Conservation (phyloP, 2,797 vertebrate genomes). For the Spinibarbus caldwelli region DNA sequence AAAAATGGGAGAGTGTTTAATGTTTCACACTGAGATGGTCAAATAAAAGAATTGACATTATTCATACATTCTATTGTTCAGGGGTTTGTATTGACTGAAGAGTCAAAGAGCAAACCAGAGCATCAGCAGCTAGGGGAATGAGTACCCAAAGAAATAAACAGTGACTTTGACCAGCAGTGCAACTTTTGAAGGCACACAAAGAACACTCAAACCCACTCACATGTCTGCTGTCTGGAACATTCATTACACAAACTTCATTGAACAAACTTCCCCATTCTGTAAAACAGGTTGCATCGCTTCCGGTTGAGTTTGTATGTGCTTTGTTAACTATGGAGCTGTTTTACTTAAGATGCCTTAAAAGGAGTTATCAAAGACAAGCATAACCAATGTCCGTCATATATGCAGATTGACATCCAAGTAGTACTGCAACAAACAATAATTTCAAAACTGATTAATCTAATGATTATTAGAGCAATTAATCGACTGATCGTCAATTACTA, state of each 20-base stretch:
- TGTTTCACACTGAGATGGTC: not conserved
- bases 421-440: not conserved
- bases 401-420: not conserved
- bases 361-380: not conserved
- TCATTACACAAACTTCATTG: not conserved
- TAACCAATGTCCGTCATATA: not conserved
- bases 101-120: not conserved
- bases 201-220: constrained; percentile 1
- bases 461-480: no score
- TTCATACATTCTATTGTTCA: constrained; percentile 42
- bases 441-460: not conserved
- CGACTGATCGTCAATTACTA: not conserved
- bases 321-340: not conserved
- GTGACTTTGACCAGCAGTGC: constrained; percentile 37
- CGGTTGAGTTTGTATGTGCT: not conserved
- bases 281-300: not conserved
- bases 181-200: constrained; percentile 27
- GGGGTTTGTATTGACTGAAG: constrained; percentile 47
- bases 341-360: not conserved
- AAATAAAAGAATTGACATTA: constrained; percentile 33
- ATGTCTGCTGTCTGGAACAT: constrained; percentile 24
- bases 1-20: not conserved
- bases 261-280: not conserved
- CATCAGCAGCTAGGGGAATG: not conserved
- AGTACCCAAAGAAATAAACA: constrained; percentile 24